A percentile compares a stretch with the other conserved stretches of the same genome.
Conservation (phyloP, 2,888 invertebrate genomes). For the Dynastes maya region DNA sequence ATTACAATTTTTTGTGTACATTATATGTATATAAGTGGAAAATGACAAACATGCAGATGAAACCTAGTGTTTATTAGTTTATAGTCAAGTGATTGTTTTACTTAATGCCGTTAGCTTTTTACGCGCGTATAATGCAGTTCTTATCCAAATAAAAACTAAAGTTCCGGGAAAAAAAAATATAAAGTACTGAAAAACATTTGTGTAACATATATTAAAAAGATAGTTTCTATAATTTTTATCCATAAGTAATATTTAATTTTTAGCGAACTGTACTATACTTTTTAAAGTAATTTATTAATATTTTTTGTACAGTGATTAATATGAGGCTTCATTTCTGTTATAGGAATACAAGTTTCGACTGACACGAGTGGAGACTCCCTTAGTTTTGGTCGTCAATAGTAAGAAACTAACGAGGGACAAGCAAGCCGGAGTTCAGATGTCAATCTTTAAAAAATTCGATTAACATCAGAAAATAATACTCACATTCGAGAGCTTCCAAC, state of each 20-base stretch:
- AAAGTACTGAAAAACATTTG: too few species aligned
- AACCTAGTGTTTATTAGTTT: conserved; percentile 15
- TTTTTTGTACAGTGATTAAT: conserved; percentile 7
- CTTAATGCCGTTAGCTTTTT: conserved; percentile 20
- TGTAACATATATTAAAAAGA: too few species aligned
- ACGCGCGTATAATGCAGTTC: conserved; percentile 10
- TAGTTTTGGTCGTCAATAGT: conserved; percentile 83
- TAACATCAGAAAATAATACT: conserved; percentile 61
- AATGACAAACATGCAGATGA: conserved; percentile 34
- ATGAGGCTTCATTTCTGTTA: conserved; percentile 50
- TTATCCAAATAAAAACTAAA: neutral
- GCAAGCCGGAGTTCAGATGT: conserved; percentile 78
- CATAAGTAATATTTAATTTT: too few species aligned
- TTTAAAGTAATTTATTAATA: conserved; percentile 1
- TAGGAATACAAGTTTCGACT: conserved; percentile 83
- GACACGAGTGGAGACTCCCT: conserved; percentile 85
- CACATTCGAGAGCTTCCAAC: conserved; percentile 33
- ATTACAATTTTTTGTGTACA: conserved; percentile 1
- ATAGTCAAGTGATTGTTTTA: conserved; percentile 31
- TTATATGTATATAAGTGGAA: conserved; percentile 26
- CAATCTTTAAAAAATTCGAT: conserved; percentile 78
- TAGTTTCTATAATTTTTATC: too few species aligned
- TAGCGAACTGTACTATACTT: conserved; percentile 15
- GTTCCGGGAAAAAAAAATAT: too few species aligned
- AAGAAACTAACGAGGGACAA: conserved; percentile 79